phyloP scores from a whole-genome alignment of 2,888 invertebrate species.

The Tromatobia lineatoria region DNA sequence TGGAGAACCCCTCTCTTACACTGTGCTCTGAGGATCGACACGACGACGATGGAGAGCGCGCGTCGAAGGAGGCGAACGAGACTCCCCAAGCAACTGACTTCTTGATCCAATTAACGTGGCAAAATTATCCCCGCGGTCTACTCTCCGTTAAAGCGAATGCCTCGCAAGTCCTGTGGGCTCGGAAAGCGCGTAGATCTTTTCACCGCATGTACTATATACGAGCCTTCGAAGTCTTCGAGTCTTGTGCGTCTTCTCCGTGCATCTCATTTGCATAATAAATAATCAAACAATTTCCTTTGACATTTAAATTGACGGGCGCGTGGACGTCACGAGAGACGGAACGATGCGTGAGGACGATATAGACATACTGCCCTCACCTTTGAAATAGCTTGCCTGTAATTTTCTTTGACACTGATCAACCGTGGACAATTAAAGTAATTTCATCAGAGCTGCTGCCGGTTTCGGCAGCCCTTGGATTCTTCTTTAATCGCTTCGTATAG shows the following conservation, averaged over 20 bases:
- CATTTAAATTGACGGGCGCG: constrained; percentile 81
- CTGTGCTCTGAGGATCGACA: constrained; percentile 61
- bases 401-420: constrained; percentile 62
- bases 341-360: constrained; percentile 10
- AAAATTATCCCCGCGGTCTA: constrained; percentile 80
- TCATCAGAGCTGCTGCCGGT: neutral
- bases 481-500: neutral
- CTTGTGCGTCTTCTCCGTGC: constrained; percentile 26
- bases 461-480: neutral
- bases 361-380: constrained; percentile 1
- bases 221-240: neutral
- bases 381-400: constrained; percentile 76
- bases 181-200: constrained; percentile 36
- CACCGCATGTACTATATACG: constrained; percentile 1
- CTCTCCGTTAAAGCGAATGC: constrained; percentile 68
- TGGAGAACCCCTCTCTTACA: constrained; percentile 43
- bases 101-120: constrained; percentile 85
- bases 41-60: constrained; percentile 48
- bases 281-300: constrained; percentile 85
- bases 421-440: constrained; percentile 60
- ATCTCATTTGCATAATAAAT: constrained; percentile 85
- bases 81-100: constrained; percentile 80
- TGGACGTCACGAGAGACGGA: constrained; percentile 51
- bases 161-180: constrained; percentile 33
- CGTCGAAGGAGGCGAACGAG: constrained; percentile 74